phyloP scores from a whole-genome alignment of 2,797 vertebrate species.

The Halcyon smyrnensis region DNA sequence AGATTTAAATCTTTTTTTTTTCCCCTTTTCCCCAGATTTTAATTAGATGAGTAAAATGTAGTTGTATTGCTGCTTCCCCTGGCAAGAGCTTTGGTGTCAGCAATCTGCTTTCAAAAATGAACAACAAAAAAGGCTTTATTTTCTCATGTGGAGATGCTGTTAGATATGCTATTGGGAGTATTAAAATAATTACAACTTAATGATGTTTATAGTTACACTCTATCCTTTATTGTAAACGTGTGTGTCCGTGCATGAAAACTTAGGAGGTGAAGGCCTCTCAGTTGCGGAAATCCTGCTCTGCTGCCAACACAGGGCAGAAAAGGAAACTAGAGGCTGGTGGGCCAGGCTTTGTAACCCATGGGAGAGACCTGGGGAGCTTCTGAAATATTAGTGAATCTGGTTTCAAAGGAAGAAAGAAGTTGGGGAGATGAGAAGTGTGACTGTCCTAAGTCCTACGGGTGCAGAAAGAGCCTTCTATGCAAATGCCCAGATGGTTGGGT shows the following conservation, averaged over 20 bases:
- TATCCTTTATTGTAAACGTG: background rate
- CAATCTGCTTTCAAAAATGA: background rate
- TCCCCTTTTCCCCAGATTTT: background rate
- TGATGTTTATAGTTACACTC: background rate
- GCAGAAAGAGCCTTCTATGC: background rate
- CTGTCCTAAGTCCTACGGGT: background rate
- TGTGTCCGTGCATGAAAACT: background rate
- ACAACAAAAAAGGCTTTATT: background rate
- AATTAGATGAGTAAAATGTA: background rate
- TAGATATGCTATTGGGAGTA: background rate
- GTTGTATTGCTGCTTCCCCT: background rate
- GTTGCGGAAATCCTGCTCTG: background rate
- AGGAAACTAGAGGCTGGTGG: background rate
- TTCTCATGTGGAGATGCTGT: background rate
- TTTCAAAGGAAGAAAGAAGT: background rate
- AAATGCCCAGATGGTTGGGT: background rate
- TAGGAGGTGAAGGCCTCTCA: background rate
- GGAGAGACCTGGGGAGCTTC: background rate
- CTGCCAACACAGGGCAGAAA: background rate
- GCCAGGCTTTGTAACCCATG: background rate
- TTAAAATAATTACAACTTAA: constrained; percentile 6
- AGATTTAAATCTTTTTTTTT: background rate
- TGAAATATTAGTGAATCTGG: background rate
- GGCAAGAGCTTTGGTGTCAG: background rate
- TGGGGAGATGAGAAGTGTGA: background rate